Evolutionary conservation across 2,797 vertebrate genomes (phyloP).

Genomic region (Etheostoma nigrum): DNA sequence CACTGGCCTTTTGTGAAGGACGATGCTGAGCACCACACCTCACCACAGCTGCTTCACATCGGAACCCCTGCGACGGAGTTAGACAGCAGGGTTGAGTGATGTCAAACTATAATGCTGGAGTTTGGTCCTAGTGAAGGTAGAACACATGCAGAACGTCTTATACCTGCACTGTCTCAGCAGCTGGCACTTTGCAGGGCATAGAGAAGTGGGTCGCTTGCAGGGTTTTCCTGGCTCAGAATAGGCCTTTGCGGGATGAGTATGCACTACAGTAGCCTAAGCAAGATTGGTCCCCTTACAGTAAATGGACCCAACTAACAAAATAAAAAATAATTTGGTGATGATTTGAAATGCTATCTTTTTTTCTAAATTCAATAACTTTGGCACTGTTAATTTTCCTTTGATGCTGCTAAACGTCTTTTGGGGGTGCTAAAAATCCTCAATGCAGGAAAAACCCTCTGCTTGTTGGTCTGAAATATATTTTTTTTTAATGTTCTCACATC

Average conservation of each 20-base stretch:
- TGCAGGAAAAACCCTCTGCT: no score
- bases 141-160: background rate
- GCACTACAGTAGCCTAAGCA: no score
- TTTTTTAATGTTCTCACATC: slow-evolving; percentile 8
- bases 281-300: no score
- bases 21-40: slow-evolving; percentile 14
- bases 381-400: no score
- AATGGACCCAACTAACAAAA: no score
- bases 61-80: background rate
- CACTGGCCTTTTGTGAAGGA: slow-evolving; percentile 43
- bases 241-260: no score
- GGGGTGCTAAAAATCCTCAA: no score
- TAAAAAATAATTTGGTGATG: no score
- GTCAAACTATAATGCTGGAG: slow-evolving; percentile 14
- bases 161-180: background rate
- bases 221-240: no score
- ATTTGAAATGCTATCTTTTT: no score
- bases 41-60: slow-evolving; percentile 20
- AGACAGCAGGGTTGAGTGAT: slow-evolving; percentile 7
- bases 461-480: slow-evolving; percentile 5
- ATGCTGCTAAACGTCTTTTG: no score
- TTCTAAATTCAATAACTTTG: no score
- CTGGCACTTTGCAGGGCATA: background rate
- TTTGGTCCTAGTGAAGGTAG: background rate
- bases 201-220: slow-evolving; percentile 8